Base-by-base conservation (phyloP, 2,113 vertebrate genomes). In the Diadophis punctatus region DNA sequence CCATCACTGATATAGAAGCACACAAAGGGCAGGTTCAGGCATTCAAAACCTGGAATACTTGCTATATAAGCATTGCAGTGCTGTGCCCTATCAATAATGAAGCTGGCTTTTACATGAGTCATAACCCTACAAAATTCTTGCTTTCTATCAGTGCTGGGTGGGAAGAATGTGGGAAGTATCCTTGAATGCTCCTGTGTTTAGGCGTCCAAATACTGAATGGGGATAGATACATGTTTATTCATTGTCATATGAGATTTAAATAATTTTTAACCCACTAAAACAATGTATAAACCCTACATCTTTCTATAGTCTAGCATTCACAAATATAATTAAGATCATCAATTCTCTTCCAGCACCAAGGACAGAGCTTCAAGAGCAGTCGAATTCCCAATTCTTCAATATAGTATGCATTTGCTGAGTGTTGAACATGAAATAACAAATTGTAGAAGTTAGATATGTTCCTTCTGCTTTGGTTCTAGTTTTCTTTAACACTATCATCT, bases 301-400 rank as follows among this genome's bases (percentile, higher is more conserved):
- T 80, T 80, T 80, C 18, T 80, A 34, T 14, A 80, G 18, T 43
- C 43, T 80, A 43, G 74, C 3, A 43, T 80, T 80, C 18, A 80
- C 18, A 80, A 80, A 43, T 80, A 80, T 43, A 80, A 80, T 22
- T 80, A 80, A 80, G 34, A 39, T 20, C n/a, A 80, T 48, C 85
- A 74, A 30, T 53, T 92, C 34, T 88, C 91, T 53, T 92, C 86
- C 86, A 92, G 91, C 25, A 92, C 60, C 91, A 88, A 88, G 60
- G 91, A 92, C 86, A 92, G 91, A 74, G 60, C 30, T 55, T 53
- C 25, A 55, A 88, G 60, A 22, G 9, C 53, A 52, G 20, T 22
- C 2, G 0, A 53, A 55, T 46, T 30, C 60, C 30, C 6, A 87
- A 1, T 88, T 92, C 46, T 68, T 52, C 46, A 27, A 23, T 6